Evolutionary conservation across 1,140 invertebrate genomes (phyloP), one percentile per base, ranked within the genome.

Genomic region (Leptoteleia sp.): DNA sequence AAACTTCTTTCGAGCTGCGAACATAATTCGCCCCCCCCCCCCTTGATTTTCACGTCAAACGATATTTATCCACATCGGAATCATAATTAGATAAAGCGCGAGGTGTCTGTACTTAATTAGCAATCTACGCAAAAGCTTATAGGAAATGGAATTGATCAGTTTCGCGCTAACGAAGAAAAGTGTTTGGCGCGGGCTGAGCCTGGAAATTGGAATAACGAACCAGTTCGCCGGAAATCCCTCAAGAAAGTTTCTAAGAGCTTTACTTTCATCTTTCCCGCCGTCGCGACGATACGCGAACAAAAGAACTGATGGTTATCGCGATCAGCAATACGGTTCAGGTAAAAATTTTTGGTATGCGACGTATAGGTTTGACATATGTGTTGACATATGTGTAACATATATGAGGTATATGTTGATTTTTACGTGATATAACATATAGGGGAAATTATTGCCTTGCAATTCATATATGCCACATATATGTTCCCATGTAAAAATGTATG

Each of bases 101-200:
- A 17, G 35, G 17, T 54, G 31, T 33, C 54, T 59, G 54, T 13
- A 43, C 27, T 50, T 71, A 71, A 71, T 71, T 71, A 71, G 45
- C 45, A 35, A 71, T 71, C 5, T 33, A 37, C 11, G 17, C 16
- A n/a, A n/a, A 31, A 59, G 15, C 12, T 52, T 50, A 40, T 31
- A 40, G 45, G 27, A 71, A 71, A 52, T 17, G 22, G 42, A 70
- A 59, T 33, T 47, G 52, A 70, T 70, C 54, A 33, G 52, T 59
- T 70, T 17, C n/a, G 35, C 17, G 4, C 43, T 71, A 59, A 42
- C 54, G 45, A 59, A 71, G 45, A 71, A 52, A 61, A 59, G 65
- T 70, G 65, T 40, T 70, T 27, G 22, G 13, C 16, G 6, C 4
- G 29, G 42, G 15, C n/a, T 13, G 13, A 42, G 7, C 17, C 11